A percentile compares a stretch with the other conserved stretches of the same genome.
Conservation (phyloP, 2,797 vertebrate species). For the Oreortyx pictus region DNA sequence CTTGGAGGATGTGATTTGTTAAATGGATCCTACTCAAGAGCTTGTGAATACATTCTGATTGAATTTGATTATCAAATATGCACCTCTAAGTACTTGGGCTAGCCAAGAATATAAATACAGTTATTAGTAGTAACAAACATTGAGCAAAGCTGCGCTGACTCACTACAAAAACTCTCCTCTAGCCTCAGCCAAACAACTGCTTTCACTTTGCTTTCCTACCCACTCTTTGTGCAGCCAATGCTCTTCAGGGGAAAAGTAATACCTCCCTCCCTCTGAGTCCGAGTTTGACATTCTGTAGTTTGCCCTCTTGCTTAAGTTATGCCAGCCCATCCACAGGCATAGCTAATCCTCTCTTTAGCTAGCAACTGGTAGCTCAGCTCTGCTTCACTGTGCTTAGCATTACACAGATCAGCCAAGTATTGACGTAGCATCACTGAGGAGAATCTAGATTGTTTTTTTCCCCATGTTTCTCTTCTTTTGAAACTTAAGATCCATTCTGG, state of each 20-base stretch:
- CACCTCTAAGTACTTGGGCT: background rate
- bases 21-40: background rate
- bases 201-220: background rate
- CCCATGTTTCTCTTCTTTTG: constrained; percentile 45
- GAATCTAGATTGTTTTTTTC: constrained; percentile 62
- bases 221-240: background rate
- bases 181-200: background rate
- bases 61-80: background rate
- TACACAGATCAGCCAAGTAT: constrained; percentile 67
- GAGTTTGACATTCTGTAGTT: background rate
- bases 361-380: constrained; percentile 50
- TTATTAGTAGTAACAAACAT: constrained; percentile 11
- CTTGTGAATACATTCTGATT: constrained; percentile 17
- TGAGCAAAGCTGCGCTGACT: background rate
- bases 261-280: background rate
- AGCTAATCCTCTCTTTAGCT: constrained; percentile 64
- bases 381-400: constrained; percentile 53
- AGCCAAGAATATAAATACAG: constrained; percentile 22
- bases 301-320: constrained; percentile 50
- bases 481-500: constrained; percentile 69
- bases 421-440: constrained; percentile 63
- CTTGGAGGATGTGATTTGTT: background rate
- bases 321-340: constrained; percentile 51
- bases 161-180: background rate
- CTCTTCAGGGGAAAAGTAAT: background rate